Conservation (phyloP, 2,888 invertebrate species). For the Axea sp. region DNA sequence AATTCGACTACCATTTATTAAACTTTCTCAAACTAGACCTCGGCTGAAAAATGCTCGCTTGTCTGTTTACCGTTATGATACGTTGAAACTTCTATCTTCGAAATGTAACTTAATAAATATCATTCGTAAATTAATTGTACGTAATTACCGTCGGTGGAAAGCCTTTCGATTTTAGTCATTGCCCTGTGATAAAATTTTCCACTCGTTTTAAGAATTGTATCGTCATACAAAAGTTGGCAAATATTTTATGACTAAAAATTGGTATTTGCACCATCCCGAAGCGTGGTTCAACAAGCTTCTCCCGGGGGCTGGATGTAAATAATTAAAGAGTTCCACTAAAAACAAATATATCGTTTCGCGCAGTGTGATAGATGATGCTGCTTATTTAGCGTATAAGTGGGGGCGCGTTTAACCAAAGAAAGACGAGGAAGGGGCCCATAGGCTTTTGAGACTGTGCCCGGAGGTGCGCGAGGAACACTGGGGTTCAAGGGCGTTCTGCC, state of each 20-base stretch:
- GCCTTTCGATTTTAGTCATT: neutral
- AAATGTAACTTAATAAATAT: conserved; percentile 15
- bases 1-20: conserved; percentile 51
- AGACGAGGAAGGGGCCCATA: conserved; percentile 58
- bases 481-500: conserved; percentile 77
- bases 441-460: conserved; percentile 67
- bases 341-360: conserved; percentile 79
- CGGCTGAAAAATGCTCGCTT: conserved; percentile 36
- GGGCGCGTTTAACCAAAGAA: conserved; percentile 62
- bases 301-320: conserved; percentile 72
- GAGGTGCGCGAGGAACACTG: conserved; percentile 65
- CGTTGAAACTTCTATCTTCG: conserved; percentile 21
- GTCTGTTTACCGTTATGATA: conserved; percentile 40
- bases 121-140: conserved; percentile 16
- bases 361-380: conserved; percentile 78
- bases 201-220: neutral
- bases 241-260: conserved; percentile 23
- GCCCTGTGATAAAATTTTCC: too few relatives aligned
- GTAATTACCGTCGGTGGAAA: neutral
- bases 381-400: conserved; percentile 72
- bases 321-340: conserved; percentile 76
- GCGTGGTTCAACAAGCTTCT: conserved; percentile 60
- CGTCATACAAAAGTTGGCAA: conserved; percentile 3
- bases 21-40: conserved; percentile 47
- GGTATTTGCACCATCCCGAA: too few relatives aligned